Percentiles rank a stretch among this genome's conserved stretches.
Evolutionary conservation across 2,797 vertebrate species (phyloP).

Genomic region (Trematomus bernacchii): DNA sequence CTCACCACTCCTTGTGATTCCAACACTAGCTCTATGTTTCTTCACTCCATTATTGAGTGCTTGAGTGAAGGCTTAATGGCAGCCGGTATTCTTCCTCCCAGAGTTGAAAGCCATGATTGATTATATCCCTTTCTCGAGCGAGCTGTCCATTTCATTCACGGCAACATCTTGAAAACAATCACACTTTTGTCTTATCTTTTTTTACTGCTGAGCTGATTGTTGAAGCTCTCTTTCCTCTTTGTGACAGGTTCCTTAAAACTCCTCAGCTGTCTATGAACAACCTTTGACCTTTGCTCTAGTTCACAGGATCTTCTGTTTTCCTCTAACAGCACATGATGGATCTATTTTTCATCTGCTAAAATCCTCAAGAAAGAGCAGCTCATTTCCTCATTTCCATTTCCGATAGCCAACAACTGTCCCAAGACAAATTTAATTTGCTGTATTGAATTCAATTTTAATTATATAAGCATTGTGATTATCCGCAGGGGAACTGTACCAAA

Average conservation of each 20-base stretch:
- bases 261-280: constrained; percentile 46
- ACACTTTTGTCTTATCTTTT: constrained; percentile 43
- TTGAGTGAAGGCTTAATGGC: constrained; percentile 23
- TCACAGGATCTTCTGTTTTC: constrained; percentile 45
- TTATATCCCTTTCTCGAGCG: constrained; percentile 38
- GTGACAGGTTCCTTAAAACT: constrained; percentile 46
- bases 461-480: background rate
- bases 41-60: constrained; percentile 26
- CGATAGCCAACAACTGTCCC: too few relatives aligned
- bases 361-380: background rate
- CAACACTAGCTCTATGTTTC: constrained; percentile 15
- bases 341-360: constrained; percentile 17
- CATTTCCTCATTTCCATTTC: background rate
- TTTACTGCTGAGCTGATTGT: constrained; percentile 44
- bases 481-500: too few relatives aligned
- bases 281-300: constrained; percentile 52
- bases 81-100: constrained; percentile 19
- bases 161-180: constrained; percentile 54
- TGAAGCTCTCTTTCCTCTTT: constrained; percentile 46
- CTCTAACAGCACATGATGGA: constrained; percentile 16
- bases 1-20: constrained; percentile 1
- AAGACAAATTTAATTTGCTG: background rate
- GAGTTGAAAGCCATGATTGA: constrained; percentile 55
- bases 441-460: background rate
- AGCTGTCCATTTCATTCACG: constrained; percentile 30